Conservation (phyloP, 2,797 vertebrate species). For the Bradypodion pumilum region DNA sequence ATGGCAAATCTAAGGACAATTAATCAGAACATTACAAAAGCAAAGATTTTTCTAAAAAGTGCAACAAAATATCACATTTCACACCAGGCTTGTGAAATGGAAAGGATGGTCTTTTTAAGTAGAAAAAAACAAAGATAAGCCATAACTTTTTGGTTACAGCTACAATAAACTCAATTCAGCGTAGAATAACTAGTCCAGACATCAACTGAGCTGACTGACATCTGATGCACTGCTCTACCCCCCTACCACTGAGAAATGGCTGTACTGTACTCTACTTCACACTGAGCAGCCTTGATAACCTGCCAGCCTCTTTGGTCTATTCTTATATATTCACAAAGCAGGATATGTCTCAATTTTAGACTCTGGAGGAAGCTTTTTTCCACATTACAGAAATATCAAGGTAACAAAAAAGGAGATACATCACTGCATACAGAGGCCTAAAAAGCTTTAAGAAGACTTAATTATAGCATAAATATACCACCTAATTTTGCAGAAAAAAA, state of each 20-base stretch:
- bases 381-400: neutral
- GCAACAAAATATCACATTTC: neutral
- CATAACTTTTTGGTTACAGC: too few relatives aligned
- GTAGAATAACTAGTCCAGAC: too few relatives aligned
- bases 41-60: neutral
- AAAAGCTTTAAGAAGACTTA: neutral
- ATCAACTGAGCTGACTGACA: too few relatives aligned
- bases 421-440: neutral
- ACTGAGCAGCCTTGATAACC: too few relatives aligned
- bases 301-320: too few relatives aligned
- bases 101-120: too few relatives aligned
- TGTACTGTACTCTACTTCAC: too few relatives aligned
- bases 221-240: too few relatives aligned
- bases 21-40: neutral
- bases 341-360: neutral
- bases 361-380: neutral
- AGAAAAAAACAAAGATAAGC: too few relatives aligned
- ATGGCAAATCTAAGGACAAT: neutral
- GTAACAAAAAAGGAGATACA: neutral
- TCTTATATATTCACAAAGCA: neutral
- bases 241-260: too few relatives aligned
- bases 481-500: neutral
- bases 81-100: too few relatives aligned
- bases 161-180: too few relatives aligned
- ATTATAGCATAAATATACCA: neutral